Base-by-base conservation (phyloP, 2,888 invertebrate genomes). In the Cetonia aurata region DNA sequence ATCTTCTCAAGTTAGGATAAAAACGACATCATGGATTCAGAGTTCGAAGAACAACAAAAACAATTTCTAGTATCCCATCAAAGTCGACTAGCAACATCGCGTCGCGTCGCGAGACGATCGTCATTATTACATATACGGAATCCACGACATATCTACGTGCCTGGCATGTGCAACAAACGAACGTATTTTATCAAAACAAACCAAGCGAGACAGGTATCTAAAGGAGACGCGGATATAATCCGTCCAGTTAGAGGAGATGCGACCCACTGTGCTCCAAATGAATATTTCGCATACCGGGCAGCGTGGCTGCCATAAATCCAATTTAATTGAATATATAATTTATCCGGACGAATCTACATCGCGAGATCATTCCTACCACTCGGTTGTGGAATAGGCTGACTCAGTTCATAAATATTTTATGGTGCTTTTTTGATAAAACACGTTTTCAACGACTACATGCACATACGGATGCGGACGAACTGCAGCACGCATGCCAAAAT, bases 271-370 rank as follows among this genome's bases (percentile, higher is more conserved):
- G 74, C 70, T 73, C 65, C 50, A 69, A 72, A 69, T 69, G 69
- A 60, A 74, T 69, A 71, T 74, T 71, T 72, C 68, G 70, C 71
- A 73, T 74, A 70, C 70, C 66, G 59, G 52, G 67, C 53, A 33
- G 59, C 56, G 56, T 70, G 71, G 68, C 46, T 66, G 71, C 69
- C 56, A 75, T 75, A 75, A 75, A 75, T 72, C 67, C 66, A 68
- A 59, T 72, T 75, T 75, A 74, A 75, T 75, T 72, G 73, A 72
- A 71, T 72, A 50, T 72, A 69, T 72, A 72, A 74, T 75, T 73
- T 71, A 74, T 68, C 70, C 66, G 53, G 25, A 37, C 56, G 33
- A 57, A 42, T 59, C 67, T 62, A 62, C 46, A 60, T 25, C 48
- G 56, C 25, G 57, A 55, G 44, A 57, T 71, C 60, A 60, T 60